Evolutionary conservation across 2,113 vertebrate genomes (phyloP).

Genomic region (Orycteropus afer): DNA sequence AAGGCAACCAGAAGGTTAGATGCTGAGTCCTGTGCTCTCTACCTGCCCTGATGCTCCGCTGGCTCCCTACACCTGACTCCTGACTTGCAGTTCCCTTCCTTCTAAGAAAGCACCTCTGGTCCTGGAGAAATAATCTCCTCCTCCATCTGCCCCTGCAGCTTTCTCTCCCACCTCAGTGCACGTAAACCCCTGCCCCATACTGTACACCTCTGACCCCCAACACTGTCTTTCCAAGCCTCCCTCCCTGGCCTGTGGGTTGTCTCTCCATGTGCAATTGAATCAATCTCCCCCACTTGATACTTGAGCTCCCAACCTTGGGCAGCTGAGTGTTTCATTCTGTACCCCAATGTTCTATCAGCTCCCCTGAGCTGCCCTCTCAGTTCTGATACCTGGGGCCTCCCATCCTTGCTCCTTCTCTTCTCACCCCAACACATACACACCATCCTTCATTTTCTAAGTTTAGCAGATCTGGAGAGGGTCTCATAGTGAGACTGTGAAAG

Average conservation of each 20-base stretch:
- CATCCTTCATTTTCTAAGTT: background rate
- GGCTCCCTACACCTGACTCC: background rate
- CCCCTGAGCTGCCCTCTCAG: background rate
- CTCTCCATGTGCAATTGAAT: background rate
- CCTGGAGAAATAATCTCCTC: background rate
- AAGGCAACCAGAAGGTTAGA: background rate
- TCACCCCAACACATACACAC: background rate
- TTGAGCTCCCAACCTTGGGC: background rate
- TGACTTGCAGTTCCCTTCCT: constrained; percentile 2
- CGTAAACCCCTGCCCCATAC: background rate
- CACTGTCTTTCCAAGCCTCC: background rate
- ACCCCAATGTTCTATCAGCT: background rate
- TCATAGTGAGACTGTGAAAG: too few relatives aligned
- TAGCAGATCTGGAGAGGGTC: background rate
- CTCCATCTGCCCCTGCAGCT: background rate
- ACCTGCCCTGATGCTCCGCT: background rate
- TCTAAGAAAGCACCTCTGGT: background rate
- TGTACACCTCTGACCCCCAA: accelerated
- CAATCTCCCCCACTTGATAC: background rate
- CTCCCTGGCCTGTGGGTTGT: background rate
- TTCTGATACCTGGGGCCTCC: background rate
- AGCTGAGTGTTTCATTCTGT: background rate
- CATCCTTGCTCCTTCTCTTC: background rate
- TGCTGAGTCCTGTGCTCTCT: background rate
- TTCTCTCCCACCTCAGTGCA: accelerated